Base-by-base conservation (phyloP, 2,113 vertebrate genomes). In the Percina caprodes region DNA sequence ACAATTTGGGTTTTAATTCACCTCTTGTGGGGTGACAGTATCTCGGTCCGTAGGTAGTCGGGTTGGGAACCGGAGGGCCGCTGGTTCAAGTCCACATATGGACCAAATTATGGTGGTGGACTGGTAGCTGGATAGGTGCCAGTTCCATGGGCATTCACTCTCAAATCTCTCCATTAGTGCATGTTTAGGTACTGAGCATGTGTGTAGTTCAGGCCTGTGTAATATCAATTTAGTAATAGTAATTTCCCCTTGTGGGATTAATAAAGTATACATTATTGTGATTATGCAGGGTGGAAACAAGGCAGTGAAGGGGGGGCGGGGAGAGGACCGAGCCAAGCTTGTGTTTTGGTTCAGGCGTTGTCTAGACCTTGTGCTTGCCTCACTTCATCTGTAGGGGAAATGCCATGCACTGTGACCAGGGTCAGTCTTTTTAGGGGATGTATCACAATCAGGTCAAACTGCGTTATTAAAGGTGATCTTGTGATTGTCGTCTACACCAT, bases 321-420 rank as follows among this genome's bases (percentile, higher is more conserved):
- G 39, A 26, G 13, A 74, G 49, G 65, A 54, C 18, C 6, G 46
- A 24, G 69, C 13, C 11, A 35, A 74, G 84, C 55, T 19, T 74
- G 80, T 90, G 83, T 90, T 86, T 80, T 70, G 69, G 73, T 79
- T 35, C 69, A 19, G 85, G 71, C 82, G 78, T 63, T 0, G 81
- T 88, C 91, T 69, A 74, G 86, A 88, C 79, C 11, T 52, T n/a
- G 2, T 26, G 75, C 76, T 60, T 78, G 86, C 84, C 83, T 84
- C 84, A 58, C 21, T 72, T 65, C n/a, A 30, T 69, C 7, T 54
- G 19, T 23, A 54, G 56, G 68, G 74, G 80, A 69, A 58, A 68
- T 60, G 60, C 33, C 49, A 69, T 58, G 33, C 16, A 13, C 62
- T 73, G 77, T 69, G 63, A 75, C 54, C 24, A 5, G 69, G 21